Evolutionary conservation across 2,113 vertebrate genomes (phyloP).

Genomic region (Rostratula benghalensis): DNA sequence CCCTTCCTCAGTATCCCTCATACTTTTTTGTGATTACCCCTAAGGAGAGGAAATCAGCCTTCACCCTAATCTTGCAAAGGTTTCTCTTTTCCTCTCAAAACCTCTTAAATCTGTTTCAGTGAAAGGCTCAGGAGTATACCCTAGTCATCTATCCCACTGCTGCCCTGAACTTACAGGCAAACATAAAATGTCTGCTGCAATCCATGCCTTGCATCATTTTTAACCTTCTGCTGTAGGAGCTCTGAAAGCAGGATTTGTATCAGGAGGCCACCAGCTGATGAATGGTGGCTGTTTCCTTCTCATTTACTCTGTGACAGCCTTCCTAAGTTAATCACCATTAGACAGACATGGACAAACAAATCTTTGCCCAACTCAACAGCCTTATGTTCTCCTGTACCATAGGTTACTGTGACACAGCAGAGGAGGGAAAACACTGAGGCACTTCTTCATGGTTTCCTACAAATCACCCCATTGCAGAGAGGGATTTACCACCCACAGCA

Average conservation of each 20-base stretch:
- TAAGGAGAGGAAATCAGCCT: background rate
- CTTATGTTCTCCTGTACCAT: background rate
- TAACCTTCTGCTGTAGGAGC: slow-evolving; percentile 10
- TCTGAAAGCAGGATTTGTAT: slow-evolving; percentile 52
- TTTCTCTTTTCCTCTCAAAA: slow-evolving; percentile 2
- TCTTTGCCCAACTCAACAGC: slow-evolving; percentile 6
- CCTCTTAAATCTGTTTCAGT: background rate
- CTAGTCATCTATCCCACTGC: background rate
- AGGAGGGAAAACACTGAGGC: background rate
- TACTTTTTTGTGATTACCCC: background rate
- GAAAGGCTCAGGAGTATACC: background rate
- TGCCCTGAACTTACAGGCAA: background rate
- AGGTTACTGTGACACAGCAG: slow-evolving; percentile 5
- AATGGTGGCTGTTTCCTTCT: slow-evolving; percentile 41
- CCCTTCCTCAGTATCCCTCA: background rate
- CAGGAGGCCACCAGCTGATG: slow-evolving; percentile 13
- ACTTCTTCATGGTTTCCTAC: background rate
- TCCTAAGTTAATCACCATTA: slow-evolving; percentile 31
- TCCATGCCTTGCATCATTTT: background rate
- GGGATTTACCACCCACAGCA: background rate
- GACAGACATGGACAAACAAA: slow-evolving; percentile 39
- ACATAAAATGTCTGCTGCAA: background rate
- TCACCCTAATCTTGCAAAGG: background rate
- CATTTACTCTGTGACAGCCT: slow-evolving; percentile 26
- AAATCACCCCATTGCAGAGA: background rate